Percentiles rank a stretch among this genome's conserved stretches.
Evolutionary conservation across 1,140 invertebrate species (phyloP).

Genomic region (Ips typographus): DNA sequence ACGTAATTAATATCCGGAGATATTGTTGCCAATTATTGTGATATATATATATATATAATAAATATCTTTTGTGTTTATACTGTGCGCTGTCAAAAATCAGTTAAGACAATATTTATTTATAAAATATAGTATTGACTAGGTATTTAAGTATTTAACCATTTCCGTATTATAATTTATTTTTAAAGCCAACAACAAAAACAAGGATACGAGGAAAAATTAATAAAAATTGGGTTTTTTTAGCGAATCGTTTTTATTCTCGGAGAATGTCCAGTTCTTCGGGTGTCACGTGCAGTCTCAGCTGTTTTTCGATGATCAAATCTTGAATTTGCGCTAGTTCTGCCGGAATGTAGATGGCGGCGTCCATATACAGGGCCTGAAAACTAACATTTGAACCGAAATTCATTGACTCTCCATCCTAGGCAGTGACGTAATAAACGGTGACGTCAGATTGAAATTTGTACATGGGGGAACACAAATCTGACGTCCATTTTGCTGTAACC

Average conservation of each 20-base stretch:
- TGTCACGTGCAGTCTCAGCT: slow-evolving; percentile 67
- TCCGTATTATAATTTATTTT: too few species aligned
- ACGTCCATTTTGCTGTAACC: too few species aligned
- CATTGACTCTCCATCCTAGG: too few species aligned
- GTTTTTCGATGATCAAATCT: slow-evolving; percentile 71
- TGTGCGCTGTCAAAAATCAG: too few species aligned
- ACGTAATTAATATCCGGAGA: too few species aligned
- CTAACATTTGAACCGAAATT: neutral
- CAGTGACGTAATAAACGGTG: too few species aligned
- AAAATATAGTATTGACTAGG: too few species aligned
- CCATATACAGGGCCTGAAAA: slow-evolving; percentile 57
- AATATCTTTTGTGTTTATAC: too few species aligned
- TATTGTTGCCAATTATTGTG: slow-evolving; percentile 36
- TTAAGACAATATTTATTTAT: too few species aligned
- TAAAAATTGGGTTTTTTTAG: slow-evolving; percentile 6
- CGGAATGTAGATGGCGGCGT: slow-evolving; percentile 56
- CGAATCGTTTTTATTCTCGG: slow-evolving; percentile 45
- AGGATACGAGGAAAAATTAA: neutral
- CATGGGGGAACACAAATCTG: too few species aligned
- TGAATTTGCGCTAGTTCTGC: slow-evolving; percentile 62
- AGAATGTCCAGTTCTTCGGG: slow-evolving; percentile 70
- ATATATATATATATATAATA: neutral
- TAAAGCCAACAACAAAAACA: neutral
- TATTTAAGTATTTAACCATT: too few species aligned
- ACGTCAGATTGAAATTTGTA: too few species aligned